Evolutionary conservation across 2,888 invertebrate genomes (phyloP), one percentile per base, ranked within the genome.

Genomic region (Anorthoa munda): DNA sequence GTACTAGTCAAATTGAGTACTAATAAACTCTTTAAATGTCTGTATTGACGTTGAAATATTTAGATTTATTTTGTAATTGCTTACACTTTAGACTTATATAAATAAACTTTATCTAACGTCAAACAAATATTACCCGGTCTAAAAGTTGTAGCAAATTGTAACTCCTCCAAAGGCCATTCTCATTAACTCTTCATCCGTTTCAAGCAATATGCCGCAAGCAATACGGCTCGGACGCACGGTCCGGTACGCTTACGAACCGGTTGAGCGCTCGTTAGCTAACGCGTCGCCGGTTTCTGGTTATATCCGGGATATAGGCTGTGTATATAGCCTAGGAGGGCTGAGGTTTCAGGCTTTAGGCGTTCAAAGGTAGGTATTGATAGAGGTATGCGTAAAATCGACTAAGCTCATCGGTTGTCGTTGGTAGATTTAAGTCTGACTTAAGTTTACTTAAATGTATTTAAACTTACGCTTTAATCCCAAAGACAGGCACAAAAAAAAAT

Each of bases 181-280:
- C 39, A 66, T 51, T 23, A 82, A 23, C 55, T 50, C 21, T 51
- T 46, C 64, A 67, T n/a, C 15, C 26, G 15, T 63, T 63, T 66
- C 31, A 15, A 55, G 83, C 66, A 78, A 70, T 66, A 66, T 66
- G 79, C 79, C 67, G 65, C 79, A 45, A 72, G 79, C 72, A 65
- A 82, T 82, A 39, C 66, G 64, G 67, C 60, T 45, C 59, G 26
- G 53, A n/a, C 51, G 51, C 26, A 75, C 66, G 72, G 67, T 61
- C 72, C 67, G 83, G 59, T 83, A 51, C 64, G 59, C 61, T 65
- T n/a, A 17, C 50, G 48, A 21, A 59, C 83, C 66, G 67, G 71
- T 66, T 39, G 59, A 79, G 61, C 48, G 59, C 67, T 50, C 67
- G 67, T 78, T 83, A 61, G 50, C 59, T 45, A 66, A 55, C 67